Conservation (phyloP, 2,888 invertebrate genomes). For the Microplitis deprimator region DNA sequence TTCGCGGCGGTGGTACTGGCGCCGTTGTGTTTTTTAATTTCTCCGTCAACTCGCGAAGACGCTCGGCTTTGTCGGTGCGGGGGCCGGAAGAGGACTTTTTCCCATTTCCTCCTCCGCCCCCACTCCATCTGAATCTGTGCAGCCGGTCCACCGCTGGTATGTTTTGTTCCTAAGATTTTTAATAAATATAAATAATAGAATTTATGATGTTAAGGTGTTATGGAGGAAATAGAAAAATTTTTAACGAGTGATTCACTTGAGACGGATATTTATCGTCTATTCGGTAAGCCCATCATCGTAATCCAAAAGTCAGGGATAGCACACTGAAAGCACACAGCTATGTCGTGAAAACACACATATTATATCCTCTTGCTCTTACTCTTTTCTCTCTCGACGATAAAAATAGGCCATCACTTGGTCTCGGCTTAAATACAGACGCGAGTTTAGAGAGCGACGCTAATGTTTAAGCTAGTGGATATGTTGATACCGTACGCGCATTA, state of each 20-base stretch:
- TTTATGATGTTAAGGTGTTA: too few species aligned
- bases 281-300: background rate
- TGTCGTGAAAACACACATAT: constrained; percentile 47
- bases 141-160: constrained; percentile 86
- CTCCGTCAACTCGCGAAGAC: constrained; percentile 83
- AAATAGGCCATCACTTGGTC: constrained; percentile 62
- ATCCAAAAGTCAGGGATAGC: background rate
- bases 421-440: constrained; percentile 56
- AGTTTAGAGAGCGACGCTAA: constrained; percentile 13
- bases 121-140: constrained; percentile 79
- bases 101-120: constrained; percentile 66
- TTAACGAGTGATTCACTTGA: background rate
- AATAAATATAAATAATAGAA: constrained; percentile 7
- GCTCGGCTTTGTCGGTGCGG: constrained; percentile 80
- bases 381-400: constrained; percentile 54
- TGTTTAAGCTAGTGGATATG: constrained; percentile 2
- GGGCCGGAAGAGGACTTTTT: constrained; percentile 67
- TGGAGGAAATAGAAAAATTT: background rate
- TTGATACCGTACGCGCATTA: background rate
- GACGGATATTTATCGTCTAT: background rate
- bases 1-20: constrained; percentile 65
- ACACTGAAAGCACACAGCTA: constrained; percentile 25
- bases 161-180: constrained; percentile 61
- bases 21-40: constrained; percentile 79
- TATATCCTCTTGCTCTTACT: constrained; percentile 41